Percentiles rank a stretch among this genome's conserved stretches.
phyloP scores from a whole-genome alignment of 2,797 vertebrate genomes.

The Vipera latastei region DNA sequence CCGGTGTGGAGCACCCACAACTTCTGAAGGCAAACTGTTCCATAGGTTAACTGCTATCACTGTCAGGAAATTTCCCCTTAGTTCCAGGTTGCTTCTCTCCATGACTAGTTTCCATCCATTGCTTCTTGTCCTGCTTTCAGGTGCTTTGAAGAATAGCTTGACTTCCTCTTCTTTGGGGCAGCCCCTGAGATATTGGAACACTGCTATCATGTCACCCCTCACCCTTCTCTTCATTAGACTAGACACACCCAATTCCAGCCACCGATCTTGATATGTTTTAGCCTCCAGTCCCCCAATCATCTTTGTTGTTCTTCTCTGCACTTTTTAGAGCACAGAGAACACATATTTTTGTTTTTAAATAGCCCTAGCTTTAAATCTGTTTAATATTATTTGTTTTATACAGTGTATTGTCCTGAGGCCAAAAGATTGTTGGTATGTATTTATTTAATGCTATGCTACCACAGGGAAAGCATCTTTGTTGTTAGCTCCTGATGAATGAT shows the following conservation, averaged over 20 bases:
- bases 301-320: too few relatives aligned
- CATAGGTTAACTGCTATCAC: not conserved
- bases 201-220: too few relatives aligned
- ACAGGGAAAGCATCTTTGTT: not conserved
- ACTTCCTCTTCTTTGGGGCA: not conserved
- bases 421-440: not conserved
- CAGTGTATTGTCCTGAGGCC: not conserved
- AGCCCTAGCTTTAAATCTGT: not conserved
- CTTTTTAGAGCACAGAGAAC: too few relatives aligned
- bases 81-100: not conserved
- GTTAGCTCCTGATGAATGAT: not conserved
- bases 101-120: not conserved
- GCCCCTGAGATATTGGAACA: too few relatives aligned
- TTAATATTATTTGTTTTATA: not conserved
- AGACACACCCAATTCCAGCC: too few relatives aligned
- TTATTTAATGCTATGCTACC: not conserved
- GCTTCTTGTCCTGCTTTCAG: not conserved
- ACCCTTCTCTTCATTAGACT: too few relatives aligned
- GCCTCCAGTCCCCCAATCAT: too few relatives aligned
- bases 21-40: not conserved
- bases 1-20: not conserved
- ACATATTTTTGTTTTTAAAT: not conserved
- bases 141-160: not conserved
- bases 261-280: too few relatives aligned
- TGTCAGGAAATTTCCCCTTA: not conserved